Evolutionary conservation across 2,113 vertebrate genomes (phyloP).

Genomic region (Scartelaos histophorus): DNA sequence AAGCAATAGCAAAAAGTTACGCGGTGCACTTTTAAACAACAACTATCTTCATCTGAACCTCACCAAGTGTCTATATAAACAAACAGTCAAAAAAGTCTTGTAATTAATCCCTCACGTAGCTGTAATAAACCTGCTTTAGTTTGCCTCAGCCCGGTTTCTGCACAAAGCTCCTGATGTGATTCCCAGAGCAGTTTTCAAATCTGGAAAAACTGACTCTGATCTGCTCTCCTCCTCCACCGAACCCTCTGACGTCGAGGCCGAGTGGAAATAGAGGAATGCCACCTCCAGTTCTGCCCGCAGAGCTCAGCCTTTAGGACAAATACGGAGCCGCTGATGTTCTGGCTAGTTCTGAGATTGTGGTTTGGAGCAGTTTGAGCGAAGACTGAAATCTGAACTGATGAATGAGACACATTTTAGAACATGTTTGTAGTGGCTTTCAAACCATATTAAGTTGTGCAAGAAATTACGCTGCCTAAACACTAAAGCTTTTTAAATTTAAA

Average conservation of each 20-base stretch:
- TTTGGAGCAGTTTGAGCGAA: too few relatives aligned
- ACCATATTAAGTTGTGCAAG: too few relatives aligned
- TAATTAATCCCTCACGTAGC: too few relatives aligned
- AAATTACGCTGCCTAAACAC: too few relatives aligned
- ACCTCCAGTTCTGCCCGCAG: background rate
- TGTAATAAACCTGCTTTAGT: constrained; percentile 29
- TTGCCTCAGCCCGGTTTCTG: constrained; percentile 31
- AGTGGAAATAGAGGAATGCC: constrained; percentile 9
- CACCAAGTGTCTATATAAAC: too few relatives aligned
- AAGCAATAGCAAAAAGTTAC: too few relatives aligned
- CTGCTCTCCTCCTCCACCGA: constrained; percentile 6
- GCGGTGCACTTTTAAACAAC: too few relatives aligned
- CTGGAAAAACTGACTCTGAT: constrained; percentile 13
- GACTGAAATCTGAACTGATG: too few relatives aligned
- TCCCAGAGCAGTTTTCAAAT: constrained; percentile 7
- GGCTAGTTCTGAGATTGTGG: background rate
- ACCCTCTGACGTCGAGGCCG: constrained; percentile 4
- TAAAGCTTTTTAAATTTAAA: too few relatives aligned
- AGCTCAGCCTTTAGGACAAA: background rate
- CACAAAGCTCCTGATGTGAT: constrained; percentile 21
- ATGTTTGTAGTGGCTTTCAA: background rate
- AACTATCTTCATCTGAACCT: too few relatives aligned
- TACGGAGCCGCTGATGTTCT: background rate
- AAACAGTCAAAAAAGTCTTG: too few relatives aligned
- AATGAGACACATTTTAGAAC: too few relatives aligned